Conservation (phyloP, 1,140 invertebrate species). For the Notospermus geniculatus region DNA sequence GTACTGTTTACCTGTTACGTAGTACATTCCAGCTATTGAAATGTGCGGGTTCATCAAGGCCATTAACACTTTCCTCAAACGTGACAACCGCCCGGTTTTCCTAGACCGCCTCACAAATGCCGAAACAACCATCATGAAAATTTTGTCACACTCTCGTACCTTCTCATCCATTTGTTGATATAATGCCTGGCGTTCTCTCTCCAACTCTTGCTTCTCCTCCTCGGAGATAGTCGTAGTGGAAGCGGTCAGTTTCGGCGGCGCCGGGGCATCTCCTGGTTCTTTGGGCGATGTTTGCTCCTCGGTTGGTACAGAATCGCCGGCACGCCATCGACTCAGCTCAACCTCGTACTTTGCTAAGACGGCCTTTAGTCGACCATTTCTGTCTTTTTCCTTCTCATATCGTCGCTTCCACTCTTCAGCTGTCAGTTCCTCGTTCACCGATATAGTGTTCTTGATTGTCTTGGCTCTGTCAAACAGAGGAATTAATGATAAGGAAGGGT, state of each 20-base stretch:
- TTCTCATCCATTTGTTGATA: constrained; percentile 98
- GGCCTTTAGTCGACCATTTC: constrained; percentile 82
- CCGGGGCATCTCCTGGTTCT: constrained; percentile 31
- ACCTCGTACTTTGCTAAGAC: constrained; percentile 81
- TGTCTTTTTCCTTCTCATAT: constrained; percentile 97
- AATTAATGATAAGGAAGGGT: too few species aligned
- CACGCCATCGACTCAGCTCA: constrained; percentile 72
- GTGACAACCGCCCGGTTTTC: too few species aligned
- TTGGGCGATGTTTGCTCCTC: constrained; percentile 96
- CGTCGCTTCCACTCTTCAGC: constrained; percentile 99
- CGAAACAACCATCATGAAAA: too few species aligned
- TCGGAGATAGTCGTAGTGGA: constrained; percentile 61
- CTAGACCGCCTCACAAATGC: too few species aligned
- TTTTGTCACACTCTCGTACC: constrained; percentile 26
- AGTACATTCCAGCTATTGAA: too few species aligned
- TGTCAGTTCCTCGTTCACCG: constrained; percentile 98
- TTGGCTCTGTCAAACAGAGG: constrained; percentile 74
- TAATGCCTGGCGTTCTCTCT: constrained; percentile 59
- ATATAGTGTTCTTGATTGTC: constrained; percentile 99
- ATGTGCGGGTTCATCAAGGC: too few species aligned
- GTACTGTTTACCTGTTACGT: too few species aligned
- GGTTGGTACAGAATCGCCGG: constrained; percentile 85
- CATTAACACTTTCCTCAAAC: too few species aligned
- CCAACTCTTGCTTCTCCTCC: constrained; percentile 77
- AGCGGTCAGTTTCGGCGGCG: constrained; percentile 41